Evolutionary conservation across 2,113 vertebrate genomes (phyloP), one percentile per base, ranked within the genome.

Genomic region (Tichodroma muraria): DNA sequence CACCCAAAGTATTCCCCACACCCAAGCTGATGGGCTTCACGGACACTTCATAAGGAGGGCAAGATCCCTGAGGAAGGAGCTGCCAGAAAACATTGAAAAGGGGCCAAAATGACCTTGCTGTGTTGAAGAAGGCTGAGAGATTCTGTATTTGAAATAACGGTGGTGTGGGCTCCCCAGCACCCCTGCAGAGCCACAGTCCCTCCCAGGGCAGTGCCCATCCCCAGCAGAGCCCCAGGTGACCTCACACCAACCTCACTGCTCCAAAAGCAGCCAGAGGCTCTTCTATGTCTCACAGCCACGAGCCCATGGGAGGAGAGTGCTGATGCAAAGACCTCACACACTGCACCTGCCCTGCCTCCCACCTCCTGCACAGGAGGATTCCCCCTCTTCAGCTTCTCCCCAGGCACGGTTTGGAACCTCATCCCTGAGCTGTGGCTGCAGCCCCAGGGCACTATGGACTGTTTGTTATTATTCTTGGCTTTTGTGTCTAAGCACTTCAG

Each of bases 311-410:
- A 52, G n/a, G 49, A 53, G 18, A 54, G 18, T 3, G 12, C 49
- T 33, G 57, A 31, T 2, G 7, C 87, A 69, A 40, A 64, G 40
- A 24, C 15, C 54, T 80, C 3, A 3, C 37, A 16, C 0, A 0
- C 25, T 3, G 3, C 16, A 15, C 44, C 57, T 64, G 2, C 0
- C 53, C 72, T 59, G 17, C 9, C 31, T 15, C 70, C 38, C 19
- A 2, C 22, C 40, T n/a, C 27, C 66, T 33, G 54, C 57, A 15
- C 11, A 22, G 66, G 30, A 50, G 42, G 10, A 22, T 8, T 45
- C 22, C 28, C 24, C 20, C 15, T 69, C 42, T 18, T 23, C 1
- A 2, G 12, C 69, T 33, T 63, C 47, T 72, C 37, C 44, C 9
- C n/a, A 21, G 12, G 4, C 3, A 1, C 40, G 22, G 47, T 33